Percentiles rank a stretch among this genome's conserved stretches.
Conservation (phyloP, 2,113 vertebrate genomes). For the Scopus umbretta region DNA sequence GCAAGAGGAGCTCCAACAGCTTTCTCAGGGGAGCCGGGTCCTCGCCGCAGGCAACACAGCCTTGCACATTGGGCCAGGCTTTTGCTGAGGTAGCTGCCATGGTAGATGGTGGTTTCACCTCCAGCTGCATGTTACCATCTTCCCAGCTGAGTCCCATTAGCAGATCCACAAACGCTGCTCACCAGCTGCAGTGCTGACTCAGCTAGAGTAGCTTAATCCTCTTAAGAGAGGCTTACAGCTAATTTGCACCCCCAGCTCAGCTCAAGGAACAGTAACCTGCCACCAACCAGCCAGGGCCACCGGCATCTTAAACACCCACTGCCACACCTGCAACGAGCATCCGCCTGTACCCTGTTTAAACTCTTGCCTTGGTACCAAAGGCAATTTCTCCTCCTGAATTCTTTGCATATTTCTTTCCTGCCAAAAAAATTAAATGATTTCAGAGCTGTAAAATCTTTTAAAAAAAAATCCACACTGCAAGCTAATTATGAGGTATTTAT, state of each 20-base stretch:
- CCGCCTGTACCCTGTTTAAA: background rate
- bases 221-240: background rate
- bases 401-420: background rate
- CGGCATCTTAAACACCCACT: background rate
- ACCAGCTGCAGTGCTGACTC: background rate
- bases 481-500: background rate
- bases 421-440: background rate
- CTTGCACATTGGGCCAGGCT: background rate
- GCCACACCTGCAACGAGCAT: background rate
- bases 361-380: background rate
- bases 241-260: background rate
- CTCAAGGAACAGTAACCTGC: background rate
- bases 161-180: background rate
- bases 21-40: background rate
- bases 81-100: background rate
- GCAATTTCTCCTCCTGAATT: background rate
- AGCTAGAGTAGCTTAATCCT: background rate
- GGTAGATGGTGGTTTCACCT: background rate
- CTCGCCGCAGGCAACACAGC: background rate
- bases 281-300: background rate
- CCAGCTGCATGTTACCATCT: background rate
- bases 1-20: background rate
- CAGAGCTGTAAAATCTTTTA: background rate
- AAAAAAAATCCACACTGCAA: background rate
- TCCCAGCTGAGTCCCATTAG: background rate